Conservation (phyloP, 1,140 invertebrate species). For the Drosophila sechellia region DNA sequence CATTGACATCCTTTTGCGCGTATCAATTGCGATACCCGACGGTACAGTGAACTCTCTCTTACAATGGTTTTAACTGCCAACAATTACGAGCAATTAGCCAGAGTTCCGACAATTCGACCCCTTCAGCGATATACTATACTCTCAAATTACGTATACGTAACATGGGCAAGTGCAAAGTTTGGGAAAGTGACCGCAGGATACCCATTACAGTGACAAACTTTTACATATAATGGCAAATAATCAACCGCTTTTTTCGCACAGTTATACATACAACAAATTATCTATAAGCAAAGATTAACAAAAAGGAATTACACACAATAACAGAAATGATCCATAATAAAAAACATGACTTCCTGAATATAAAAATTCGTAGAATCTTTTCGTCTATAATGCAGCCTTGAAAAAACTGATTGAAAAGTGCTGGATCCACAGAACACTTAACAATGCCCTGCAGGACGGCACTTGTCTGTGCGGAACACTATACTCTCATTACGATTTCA, state of each 20-base stretch:
- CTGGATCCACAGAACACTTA: conserved; percentile 14
- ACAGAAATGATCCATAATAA: no score
- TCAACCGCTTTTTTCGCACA: no score
- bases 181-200: background rate
- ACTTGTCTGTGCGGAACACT: conserved; percentile 31
- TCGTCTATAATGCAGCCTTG: background rate
- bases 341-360: no score
- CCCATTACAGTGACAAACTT: no score
- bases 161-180: background rate
- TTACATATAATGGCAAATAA: background rate
- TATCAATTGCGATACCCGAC: conserved; percentile 21
- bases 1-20: conserved; percentile 43
- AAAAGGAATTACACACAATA: no score
- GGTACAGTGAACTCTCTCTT: conserved; percentile 10
- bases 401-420: conserved; percentile 45
- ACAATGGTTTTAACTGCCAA: background rate
- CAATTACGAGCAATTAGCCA: conserved; percentile 30
- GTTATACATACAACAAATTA: background rate
- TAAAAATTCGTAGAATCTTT: background rate
- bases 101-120: background rate
- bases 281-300: no score
- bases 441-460: conserved; percentile 16
- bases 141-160: conserved; percentile 12
- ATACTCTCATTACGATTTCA: conserved; percentile 67
- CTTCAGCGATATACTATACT: background rate